phyloP scores from a whole-genome alignment of 2,797 vertebrate genomes.

The Apodemus agrarius region DNA sequence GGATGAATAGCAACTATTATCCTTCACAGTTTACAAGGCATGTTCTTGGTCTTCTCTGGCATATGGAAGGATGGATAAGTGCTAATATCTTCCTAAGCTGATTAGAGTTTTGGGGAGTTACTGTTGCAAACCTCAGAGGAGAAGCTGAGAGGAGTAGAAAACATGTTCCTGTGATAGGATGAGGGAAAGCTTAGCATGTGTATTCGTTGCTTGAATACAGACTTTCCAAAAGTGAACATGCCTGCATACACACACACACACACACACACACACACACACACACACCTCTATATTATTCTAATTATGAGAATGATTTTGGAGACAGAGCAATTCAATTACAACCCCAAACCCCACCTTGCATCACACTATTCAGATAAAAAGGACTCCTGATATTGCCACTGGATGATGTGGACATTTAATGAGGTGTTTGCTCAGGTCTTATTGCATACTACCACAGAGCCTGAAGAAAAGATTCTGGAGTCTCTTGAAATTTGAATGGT shows the following conservation, averaged over 20 bases:
- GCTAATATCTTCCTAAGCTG: neutral
- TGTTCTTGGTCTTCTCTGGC: neutral
- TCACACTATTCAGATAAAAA: neutral
- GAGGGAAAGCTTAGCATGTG: neutral
- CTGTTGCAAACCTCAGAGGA: neutral
- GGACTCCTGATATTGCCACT: neutral
- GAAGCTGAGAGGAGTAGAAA: neutral
- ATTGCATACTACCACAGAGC: neutral
- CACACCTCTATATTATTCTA: neutral
- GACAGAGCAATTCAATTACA: neutral
- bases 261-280: neutral
- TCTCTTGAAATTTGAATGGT: neutral
- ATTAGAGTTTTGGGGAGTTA: neutral
- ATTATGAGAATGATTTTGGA: neutral
- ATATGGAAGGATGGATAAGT: neutral
- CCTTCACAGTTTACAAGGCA: fast-evolving
- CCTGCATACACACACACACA: neutral
- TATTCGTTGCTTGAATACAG: neutral
- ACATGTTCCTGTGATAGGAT: neutral
- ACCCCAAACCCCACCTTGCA: neutral
- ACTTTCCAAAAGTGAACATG: fast-evolving
- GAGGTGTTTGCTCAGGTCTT: neutral
- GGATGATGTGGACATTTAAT: neutral
- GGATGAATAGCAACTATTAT: neutral
- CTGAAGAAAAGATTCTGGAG: neutral